phyloP scores from a whole-genome alignment of 1,140 invertebrate species.

The Apis mellifera region Amel_HAv3.1 CM009933.2:4531001-4531500 shows the following conservation, averaged over 20 bases:
- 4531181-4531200: conserved; percentile 77
- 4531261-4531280: neutral
- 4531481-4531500: conserved; percentile 85
- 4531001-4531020: neutral
- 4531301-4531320: neutral
- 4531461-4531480: conserved; percentile 85
- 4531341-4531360: no score
- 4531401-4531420: neutral
- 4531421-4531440: conserved; percentile 82
- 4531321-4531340: neutral
- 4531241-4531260: neutral
- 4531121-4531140: conserved; percentile 85
- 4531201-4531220: neutral
- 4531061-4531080: no score
- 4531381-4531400: conserved; percentile 52
- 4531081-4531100: conserved; percentile 80
- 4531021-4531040: neutral
- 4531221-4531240: neutral
- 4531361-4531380: no score
- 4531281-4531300: no score
- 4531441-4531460: conserved; percentile 90
- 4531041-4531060: conserved; percentile 73
- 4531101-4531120: conserved; percentile 86
- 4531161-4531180: conserved; percentile 85
- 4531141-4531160: conserved; percentile 81